Evolutionary conservation across 37 sponge, comb jelly and placozoan genomes (phyloP), one percentile per base, ranked within the genome.

Genomic region (Petrosia ficiformis): DNA sequence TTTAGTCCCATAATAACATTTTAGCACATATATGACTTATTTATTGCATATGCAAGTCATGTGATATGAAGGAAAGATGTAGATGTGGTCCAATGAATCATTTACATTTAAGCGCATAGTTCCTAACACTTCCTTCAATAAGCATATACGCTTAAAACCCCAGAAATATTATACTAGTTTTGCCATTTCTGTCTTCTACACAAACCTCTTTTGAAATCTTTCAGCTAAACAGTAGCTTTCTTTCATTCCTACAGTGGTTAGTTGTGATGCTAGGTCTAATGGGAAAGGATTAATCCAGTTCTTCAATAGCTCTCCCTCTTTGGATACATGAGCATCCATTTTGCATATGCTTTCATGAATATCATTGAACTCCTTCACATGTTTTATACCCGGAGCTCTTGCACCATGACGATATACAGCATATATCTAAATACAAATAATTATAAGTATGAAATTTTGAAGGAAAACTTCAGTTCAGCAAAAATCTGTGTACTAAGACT

Each of bases 181-280:
- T 29, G 6, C 14, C 14, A 61, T n/a, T 26, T n/a, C 28, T n/a
- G 6, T n/a, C n/a, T 11, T 61, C 6, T 26, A n/a, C 63, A 61
- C n/a, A n/a, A 6, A 61, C 63, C 63, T 61, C n/a, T 61, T 8
- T n/a, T 61, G 14, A 22, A 75, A 29, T 75, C 76, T 57, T 35
- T 60, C 26, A 1, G 36, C 65, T 4, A 75, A 42, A 60, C 76
- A 75, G 41, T 75, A 75, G 26, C 40, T 34, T 42, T 75, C 76
- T 64, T 57, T 75, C 11, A 34, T 34, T 10, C 76, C 76, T n/a
- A n/a, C n/a, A 5, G 22, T 6, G 28, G 63, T 26, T 5, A 61
- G 63, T 8, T 26, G 63, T n/a, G 63, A 61, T 5, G 5, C 5
- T 5, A 26, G 5, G 11, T 61, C 63, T n/a, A 61, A 6, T n/a